Base-by-base conservation (phyloP, 2,888 invertebrate species). In the Boloria selene region DNA sequence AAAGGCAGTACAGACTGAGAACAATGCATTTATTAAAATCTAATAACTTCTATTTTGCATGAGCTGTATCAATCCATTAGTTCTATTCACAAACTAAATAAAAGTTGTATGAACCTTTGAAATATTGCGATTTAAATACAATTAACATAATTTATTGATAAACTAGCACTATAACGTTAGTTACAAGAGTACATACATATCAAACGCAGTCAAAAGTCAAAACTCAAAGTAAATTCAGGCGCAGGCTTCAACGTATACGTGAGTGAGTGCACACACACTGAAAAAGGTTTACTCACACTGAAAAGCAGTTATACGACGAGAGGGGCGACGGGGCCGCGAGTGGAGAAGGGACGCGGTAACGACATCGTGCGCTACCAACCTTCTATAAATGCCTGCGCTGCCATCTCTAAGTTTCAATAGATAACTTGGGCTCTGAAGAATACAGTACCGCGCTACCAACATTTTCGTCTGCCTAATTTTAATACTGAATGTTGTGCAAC, bases 361-460 rank as follows among this genome's bases (percentile, higher is more conserved):
- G 80, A 73, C 80, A 78, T 72, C 77, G 72, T 68, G 77, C 77
- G 76, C 79, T 77, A 78, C 78, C 84, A 82, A 81, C 86, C 81
- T 84, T 78, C 84, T 87, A 92, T 92, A 92, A 87, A 91, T 90
- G 83, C 88, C 86, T 82, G 84, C 87, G 85, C 90, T 86, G 92
- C 90, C 92, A 90, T 92, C 92, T 92, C 87, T 88, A 88, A 87
- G 91, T 90, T 90, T 89, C 87, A 90, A 91, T 91, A 87, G 87
- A 87, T 87, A 92, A 92, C 91, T 89, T 85, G 89, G 85, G 80
- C 83, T 85, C 86, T 84, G 85, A 86, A 83, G 79, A 84, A 86
- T 81, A 82, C 84, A 81, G 85, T 85, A 79, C 31, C 88, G 87
- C 84, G 89, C 82, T 87, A 80, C 84, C 84, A 90, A 88, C 86